These are phyloP conservation scores for Calonectris borealis DNA, from an alignment of 2,113 vertebrate species.

Conservation along the genomic window DNA sequence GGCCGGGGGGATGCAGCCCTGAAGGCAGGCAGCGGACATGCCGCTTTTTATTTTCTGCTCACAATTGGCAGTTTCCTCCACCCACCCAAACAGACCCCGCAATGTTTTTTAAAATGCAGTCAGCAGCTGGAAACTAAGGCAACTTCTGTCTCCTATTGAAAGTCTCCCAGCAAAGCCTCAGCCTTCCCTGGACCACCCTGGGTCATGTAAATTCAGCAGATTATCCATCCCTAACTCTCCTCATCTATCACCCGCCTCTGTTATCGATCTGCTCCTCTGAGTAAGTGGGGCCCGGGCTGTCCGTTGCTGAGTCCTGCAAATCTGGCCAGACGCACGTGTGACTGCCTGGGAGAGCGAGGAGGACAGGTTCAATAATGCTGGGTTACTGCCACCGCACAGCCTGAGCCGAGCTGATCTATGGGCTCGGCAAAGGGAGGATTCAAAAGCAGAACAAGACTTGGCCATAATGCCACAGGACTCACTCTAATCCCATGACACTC, in stretches of 20 bases:
- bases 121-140: slow-evolving; percentile 70
- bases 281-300: slow-evolving; percentile 60
- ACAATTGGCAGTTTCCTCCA: slow-evolving; percentile 52
- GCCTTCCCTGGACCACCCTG: slow-evolving; percentile 62
- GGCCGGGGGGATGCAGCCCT: background rate
- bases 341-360: slow-evolving; percentile 38
- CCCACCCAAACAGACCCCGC: slow-evolving; percentile 44
- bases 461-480: slow-evolving; percentile 2
- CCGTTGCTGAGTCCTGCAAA: slow-evolving; percentile 62
- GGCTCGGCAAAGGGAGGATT: background rate
- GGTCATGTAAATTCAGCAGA: slow-evolving; percentile 76
- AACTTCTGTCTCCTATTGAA: slow-evolving; percentile 70
- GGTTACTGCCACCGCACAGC: slow-evolving; percentile 75
- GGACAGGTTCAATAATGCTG: slow-evolving; percentile 73
- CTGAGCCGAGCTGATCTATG: background rate
- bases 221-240: slow-evolving; percentile 75
- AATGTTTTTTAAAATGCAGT: slow-evolving; percentile 67
- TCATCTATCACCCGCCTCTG: slow-evolving; percentile 85
- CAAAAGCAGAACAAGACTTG: background rate
- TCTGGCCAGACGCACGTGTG: slow-evolving; percentile 54
- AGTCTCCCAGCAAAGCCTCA: slow-evolving; percentile 62
- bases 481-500: slow-evolving; percentile 11
- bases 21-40: background rate
- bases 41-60: slow-evolving; percentile 30
- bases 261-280: slow-evolving; percentile 87